Evolutionary conservation across 2,797 vertebrate species (phyloP).

Genomic region (Phalanger gymnotis): DNA sequence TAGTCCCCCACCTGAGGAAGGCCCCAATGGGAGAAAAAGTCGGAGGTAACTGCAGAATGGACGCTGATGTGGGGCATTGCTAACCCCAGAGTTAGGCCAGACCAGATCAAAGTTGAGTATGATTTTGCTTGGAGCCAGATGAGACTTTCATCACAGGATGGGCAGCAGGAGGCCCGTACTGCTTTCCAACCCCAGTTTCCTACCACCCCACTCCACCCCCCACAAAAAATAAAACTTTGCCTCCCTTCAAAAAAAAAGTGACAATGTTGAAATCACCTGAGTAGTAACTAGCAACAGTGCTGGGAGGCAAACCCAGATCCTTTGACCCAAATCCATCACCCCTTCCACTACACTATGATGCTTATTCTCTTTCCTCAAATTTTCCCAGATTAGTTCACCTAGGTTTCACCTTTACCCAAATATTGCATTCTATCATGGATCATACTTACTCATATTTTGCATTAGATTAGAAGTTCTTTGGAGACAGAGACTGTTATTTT

Average conservation of each 20-base stretch:
- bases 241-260: background rate
- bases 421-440: background rate
- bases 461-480: background rate
- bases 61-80: slow-evolving; percentile 31
- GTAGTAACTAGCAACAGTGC: background rate
- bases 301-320: background rate
- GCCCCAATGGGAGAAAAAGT: slow-evolving; percentile 76
- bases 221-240: slow-evolving; percentile 53
- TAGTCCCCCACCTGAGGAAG: slow-evolving; percentile 69
- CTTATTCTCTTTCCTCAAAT: background rate
- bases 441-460: background rate
- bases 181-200: slow-evolving; percentile 80
- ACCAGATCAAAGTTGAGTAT: slow-evolving; percentile 81
- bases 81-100: slow-evolving; percentile 59
- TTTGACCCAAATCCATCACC: background rate
- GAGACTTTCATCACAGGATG: slow-evolving; percentile 77
- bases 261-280: background rate
- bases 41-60: slow-evolving; percentile 70
- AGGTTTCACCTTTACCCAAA: background rate
- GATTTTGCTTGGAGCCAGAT: slow-evolving; percentile 81
- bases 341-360: background rate
- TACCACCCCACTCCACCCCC: background rate
- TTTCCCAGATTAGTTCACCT: background rate
- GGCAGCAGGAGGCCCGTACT: slow-evolving; percentile 78
- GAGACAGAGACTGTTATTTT: background rate